Base-by-base conservation (phyloP, 2,797 vertebrate genomes). In the Tokudaia muenninki region DNA sequence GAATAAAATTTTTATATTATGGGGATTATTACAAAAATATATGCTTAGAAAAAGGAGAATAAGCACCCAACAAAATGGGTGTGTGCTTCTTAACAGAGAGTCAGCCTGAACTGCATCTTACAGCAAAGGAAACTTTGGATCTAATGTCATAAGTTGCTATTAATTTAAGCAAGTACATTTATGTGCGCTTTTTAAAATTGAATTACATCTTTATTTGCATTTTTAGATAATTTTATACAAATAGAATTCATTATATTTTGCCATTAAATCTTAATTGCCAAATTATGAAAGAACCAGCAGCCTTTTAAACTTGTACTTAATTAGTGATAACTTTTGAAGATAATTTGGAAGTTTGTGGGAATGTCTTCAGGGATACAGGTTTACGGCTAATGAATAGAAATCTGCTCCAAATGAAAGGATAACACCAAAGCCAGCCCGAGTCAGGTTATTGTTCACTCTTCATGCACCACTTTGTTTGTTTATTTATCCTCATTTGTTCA, bases 181-280 rank as follows among this genome's bases (percentile, higher is more conserved):
- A 24, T 59, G 9, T 94, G 13, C 10, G 41, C 80, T 57, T 37
- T 97, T 91, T 93, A 92, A 34, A 89, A 78, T 92, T 77, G 65
- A 87, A 96, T 26, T 67, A 12, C 3, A 74, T 63, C 41, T 92
- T 63, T 94, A 37, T 88, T 86, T 88, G 8, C 70, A 0, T 67
- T 96, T 96, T 97, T 96, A 96, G 17, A 31, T 94, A 24, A 67
- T 14, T 50, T 17, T 91, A 91, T n/a, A 80, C 12, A 93, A 80
- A 16, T 95, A 95, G 70, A 87, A 16, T 90, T 92, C 29, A 50
- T 92, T 93, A 3, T 94, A 41, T 89, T 97, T 92, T 91, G 70
- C 52, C 34, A 83, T 84, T 77, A 91, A 74, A 82, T 88, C n/a
- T 93, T 92, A 70, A 57, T 90, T 94, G 87, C 63, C 55, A 96